Conservation (phyloP, 2,888 invertebrate genomes). For the Tetranychus piercei region DNA sequence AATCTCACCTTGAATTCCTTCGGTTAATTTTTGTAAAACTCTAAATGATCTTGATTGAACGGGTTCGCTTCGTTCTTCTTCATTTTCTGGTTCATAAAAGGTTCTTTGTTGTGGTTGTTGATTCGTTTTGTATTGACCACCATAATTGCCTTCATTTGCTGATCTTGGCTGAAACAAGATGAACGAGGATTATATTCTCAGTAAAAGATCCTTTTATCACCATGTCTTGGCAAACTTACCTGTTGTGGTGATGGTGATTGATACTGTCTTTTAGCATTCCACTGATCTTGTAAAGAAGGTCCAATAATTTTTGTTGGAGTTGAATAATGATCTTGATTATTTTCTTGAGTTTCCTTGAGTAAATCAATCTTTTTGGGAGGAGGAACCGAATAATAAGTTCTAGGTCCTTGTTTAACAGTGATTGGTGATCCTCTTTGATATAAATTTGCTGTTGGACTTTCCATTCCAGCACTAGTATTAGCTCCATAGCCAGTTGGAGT, state of each 20-base stretch:
- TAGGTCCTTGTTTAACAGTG: neutral
- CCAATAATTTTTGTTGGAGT: neutral
- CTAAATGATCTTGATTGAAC: constrained; percentile 11
- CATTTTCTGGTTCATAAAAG: neutral
- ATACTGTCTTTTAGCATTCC: neutral
- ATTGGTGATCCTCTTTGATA: neutral
- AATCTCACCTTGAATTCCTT: neutral
- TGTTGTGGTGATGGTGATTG: constrained; percentile 7
- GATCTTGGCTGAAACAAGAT: neutral
- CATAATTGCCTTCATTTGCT: neutral
- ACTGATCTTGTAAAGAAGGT: constrained; percentile 6
- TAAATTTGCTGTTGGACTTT: neutral
- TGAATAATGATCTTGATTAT: neutral
- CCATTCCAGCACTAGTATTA: neutral
- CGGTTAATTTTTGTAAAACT: constrained; percentile 12
- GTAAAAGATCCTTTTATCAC: neutral
- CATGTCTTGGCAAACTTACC: neutral
- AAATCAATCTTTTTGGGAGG: constrained; percentile 12
- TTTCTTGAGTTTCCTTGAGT: constrained; percentile 1
- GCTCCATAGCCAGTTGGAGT: neutral
- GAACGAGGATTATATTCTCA: neutral
- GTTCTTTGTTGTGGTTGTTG: neutral
- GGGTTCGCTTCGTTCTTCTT: constrained; percentile 6
- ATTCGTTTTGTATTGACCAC: neutral
- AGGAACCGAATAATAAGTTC: neutral